Evolutionary conservation across 2,113 vertebrate species (phyloP).

Genomic region (Neogale vison): DNA sequence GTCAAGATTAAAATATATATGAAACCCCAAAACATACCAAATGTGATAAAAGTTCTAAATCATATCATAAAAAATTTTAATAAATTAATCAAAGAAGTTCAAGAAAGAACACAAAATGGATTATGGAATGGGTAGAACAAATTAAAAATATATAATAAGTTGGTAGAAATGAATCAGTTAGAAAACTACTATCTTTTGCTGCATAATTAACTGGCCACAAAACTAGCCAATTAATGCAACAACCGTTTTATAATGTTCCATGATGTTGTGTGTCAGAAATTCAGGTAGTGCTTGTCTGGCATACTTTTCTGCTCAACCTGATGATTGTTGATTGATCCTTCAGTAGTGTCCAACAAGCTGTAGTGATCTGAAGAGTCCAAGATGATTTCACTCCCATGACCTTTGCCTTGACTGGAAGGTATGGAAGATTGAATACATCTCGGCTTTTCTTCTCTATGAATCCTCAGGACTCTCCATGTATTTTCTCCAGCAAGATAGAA

Average conservation of each 20-base stretch:
- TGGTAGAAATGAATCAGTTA: not conserved
- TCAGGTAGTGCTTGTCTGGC: not conserved
- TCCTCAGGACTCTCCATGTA: not conserved
- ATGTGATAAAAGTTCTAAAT: not conserved
- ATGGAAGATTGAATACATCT: not conserved
- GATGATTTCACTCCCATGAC: not conserved
- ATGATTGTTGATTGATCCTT: not conserved
- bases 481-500: not conserved
- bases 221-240: not conserved
- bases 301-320: not conserved
- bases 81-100: not conserved
- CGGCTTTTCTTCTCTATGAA: not conserved
- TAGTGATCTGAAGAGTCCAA: not conserved
- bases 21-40: not conserved
- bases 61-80: not conserved
- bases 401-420: not conserved
- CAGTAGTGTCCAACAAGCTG: not conserved
- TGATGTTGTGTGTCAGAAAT: not conserved
- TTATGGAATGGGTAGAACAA: not conserved
- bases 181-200: not conserved
- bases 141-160: not conserved
- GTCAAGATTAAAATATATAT: not conserved
- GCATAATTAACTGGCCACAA: not conserved
- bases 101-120: not conserved
- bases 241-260: not conserved